A percentile compares a stretch with the other conserved stretches of the same genome.
Evolutionary conservation across 2,888 invertebrate species (phyloP).

Genomic region (Biston stratarius): DNA sequence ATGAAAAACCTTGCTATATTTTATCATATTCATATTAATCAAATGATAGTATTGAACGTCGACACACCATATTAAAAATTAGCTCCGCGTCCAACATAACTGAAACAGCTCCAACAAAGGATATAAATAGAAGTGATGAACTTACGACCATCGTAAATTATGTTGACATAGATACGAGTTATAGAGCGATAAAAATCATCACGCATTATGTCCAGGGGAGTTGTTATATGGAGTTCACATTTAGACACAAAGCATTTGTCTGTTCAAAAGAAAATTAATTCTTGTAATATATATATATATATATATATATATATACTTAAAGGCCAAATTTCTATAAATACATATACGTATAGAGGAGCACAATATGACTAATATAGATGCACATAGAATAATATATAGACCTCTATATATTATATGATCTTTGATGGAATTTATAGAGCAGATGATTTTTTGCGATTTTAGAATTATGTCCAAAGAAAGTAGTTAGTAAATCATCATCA

Average conservation of each 20-base stretch:
- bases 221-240: conserved; percentile 32
- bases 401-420: too few relatives aligned
- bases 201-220: conserved; percentile 36
- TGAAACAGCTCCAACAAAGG: conserved; percentile 50
- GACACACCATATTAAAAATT: conserved; percentile 1
- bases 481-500: too few relatives aligned
- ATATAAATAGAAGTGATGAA: conserved; percentile 66
- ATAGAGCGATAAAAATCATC: conserved; percentile 47
- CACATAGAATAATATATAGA: too few relatives aligned
- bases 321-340: too few relatives aligned
- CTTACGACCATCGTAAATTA: conserved; percentile 54
- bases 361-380: too few relatives aligned
- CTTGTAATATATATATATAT: not conserved
- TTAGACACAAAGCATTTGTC: conserved; percentile 2
- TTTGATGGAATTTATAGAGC: too few relatives aligned
- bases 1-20: too few relatives aligned
- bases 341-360: too few relatives aligned
- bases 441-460: too few relatives aligned
- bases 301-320: too few relatives aligned
- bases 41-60: not conserved
- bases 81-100: conserved; percentile 7
- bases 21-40: not conserved
- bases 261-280: conserved; percentile 1
- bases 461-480: too few relatives aligned
- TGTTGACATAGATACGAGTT: conserved; percentile 50